Evolutionary conservation across 2,888 invertebrate genomes (phyloP), one percentile per base, ranked within the genome.

Genomic region (Pristionchus arcanus): DNA sequence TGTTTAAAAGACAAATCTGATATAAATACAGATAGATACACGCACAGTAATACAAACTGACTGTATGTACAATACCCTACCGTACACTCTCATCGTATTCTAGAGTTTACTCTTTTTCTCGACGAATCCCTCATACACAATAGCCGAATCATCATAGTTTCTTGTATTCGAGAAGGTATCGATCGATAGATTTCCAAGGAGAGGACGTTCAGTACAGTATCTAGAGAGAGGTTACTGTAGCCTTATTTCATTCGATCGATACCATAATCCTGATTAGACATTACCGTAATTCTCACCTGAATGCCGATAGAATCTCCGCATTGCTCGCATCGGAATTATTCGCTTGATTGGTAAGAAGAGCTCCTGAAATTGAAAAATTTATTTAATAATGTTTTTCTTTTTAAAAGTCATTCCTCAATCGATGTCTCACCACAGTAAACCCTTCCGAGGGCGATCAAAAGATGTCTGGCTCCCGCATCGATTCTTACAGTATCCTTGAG

Each of bases 301-400:
- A 91, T 16, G 94, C 94, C 21, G 92, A 92, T 25, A 92, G 91
- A 31, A 90, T 90, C 88, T 94, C 94, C 19, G 68, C 66, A n/a
- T 90, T 90, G n/a, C 91, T 90, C 7, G 92, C 91, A n/a, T 83
- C 89, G 13, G 91, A 68, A 91, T 94, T 94, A 53, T 92, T 90
- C 16, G 96, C 95, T 90, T 95, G 95, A 55, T 95, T 95, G 34
- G 95, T 90, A 89, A 95, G 91, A 53, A 95, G 92, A 7, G 95
- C 94, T 66, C 95, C 95, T 94, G 87, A 55, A 92, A 49, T n/a
- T 28, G 49, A 13, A 1, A 31, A 3, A 37, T 66, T 66, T 66
- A 0, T 21, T 25, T 88, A 37, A 77, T 77, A 74, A 37, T 34
- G 21, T 49, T 34, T 53, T 89, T 34, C 15, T 53, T 34, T 34